Evolutionary conservation across 1,140 invertebrate species (phyloP), one percentile per base, ranked within the genome.

Genomic region (Hyposmocoma kahamanoa): DNA sequence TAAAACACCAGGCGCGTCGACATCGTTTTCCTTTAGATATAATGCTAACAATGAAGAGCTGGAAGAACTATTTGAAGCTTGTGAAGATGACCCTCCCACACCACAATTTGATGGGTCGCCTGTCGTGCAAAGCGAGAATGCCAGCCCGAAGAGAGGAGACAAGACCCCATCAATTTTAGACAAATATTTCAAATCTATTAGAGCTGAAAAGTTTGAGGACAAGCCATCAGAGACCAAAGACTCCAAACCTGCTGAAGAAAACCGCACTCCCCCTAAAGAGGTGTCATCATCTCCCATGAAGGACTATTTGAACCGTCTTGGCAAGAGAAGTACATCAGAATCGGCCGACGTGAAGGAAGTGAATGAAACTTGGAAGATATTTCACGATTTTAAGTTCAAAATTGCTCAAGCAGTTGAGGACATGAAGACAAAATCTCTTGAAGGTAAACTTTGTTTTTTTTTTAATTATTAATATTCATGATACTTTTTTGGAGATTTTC

Each of bases 11-110:
- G n/a, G n/a, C n/a, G n/a, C n/a, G n/a, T 89, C 89, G 28, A 89
- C 90, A 39, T 91, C 90, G 17, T 87, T 90, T 47, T 85, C 89
- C 11, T 91, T 93, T 58, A 89, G 90, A 68, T 93, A 92, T 64
- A 91, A 92, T 85, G 90, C 91, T 21, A 92, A 89, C 59, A 90
- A 91, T 60, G 91, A 93, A 59, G 90, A 92, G 73, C 69, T 93
- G 46, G 91, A 92, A 59, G 90, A 92, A 69, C 56, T 92, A 5
- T 91, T 89, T 62, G 84, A 88, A 22, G 88, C 86, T 42, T 90
- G 91, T 62, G 90, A 91, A 15, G 90, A 91, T 57, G 88, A 90
- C 53, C 82, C 74, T 30, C 67, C 77, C 0, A 86, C 83, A 19
- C 84, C 86, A 1, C 88, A 89, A 38, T 77, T 76, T 42, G 87